Conservation (phyloP, 2,888 invertebrate species). For the Rotaria magnacalcarata region DNA sequence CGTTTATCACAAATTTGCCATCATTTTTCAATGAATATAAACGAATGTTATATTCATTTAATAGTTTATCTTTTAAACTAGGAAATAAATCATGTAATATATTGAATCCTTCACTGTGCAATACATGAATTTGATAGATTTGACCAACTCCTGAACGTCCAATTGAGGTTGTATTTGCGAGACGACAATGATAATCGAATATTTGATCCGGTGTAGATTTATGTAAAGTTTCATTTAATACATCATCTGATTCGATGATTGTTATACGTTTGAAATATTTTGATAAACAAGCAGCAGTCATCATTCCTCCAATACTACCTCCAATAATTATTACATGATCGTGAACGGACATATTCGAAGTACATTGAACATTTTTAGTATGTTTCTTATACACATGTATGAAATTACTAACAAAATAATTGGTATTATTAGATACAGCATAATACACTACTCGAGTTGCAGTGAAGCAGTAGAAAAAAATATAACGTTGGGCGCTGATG, state of each 20-base stretch:
- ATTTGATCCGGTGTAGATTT: not conserved
- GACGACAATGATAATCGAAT: constrained; percentile 14
- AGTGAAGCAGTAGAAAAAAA: no score
- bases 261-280: constrained; percentile 28
- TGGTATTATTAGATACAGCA: no score
- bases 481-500: no score
- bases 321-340: constrained; percentile 2
- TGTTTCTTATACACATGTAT: no score
- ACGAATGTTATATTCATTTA: not conserved
- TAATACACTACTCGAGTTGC: no score
- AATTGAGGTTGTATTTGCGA: not conserved
- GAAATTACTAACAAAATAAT: no score
- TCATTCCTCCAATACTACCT: constrained; percentile 15
- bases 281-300: not conserved
- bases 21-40: not conserved
- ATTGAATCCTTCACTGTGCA: not conserved
- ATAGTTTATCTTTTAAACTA: constrained; percentile 6
- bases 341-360: no score
- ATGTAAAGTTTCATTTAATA: not conserved
- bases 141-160: not conserved
- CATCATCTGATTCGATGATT: not conserved
- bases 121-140: constrained; percentile 15
- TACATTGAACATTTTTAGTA: no score
- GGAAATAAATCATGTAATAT: constrained; percentile 6
- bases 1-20: not conserved